A percentile compares a stretch with the other conserved stretches of the same genome.
Evolutionary conservation across 2,888 invertebrate genomes (phyloP).

Genomic region (Tanytarsus gracilentus): DNA sequence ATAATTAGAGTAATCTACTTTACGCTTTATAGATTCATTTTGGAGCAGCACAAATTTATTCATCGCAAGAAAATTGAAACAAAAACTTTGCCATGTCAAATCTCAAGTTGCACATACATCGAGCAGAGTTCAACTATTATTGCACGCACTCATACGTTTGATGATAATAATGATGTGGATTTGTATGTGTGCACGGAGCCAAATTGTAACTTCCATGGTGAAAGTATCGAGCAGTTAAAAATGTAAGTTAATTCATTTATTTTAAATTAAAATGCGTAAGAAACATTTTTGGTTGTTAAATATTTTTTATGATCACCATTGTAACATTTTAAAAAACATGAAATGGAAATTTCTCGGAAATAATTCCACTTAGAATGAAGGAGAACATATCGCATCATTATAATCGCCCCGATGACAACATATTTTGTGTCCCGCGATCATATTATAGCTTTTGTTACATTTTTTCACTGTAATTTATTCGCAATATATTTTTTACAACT

Average conservation of each 20-base stretch:
- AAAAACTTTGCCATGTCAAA: conserved; percentile 10
- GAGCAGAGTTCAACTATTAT: conserved; percentile 50
- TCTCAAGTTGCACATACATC: conserved; percentile 31
- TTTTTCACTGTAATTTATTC: conserved; percentile 21
- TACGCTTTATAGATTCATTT: conserved; percentile 8
- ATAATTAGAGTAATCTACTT: too few relatives aligned
- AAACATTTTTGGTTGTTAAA: too few relatives aligned
- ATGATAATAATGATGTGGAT: conserved; percentile 47
- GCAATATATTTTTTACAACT: conserved; percentile 15
- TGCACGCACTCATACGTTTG: conserved; percentile 47
- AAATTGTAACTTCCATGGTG: conserved; percentile 48
- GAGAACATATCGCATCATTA: too few relatives aligned
- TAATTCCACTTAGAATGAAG: too few relatives aligned
- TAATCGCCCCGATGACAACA: neutral
- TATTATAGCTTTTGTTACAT: neutral
- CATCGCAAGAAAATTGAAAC: conserved; percentile 8
- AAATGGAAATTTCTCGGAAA: too few relatives aligned
- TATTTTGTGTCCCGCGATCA: neutral
- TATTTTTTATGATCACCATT: too few relatives aligned
- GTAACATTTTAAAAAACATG: too few relatives aligned
- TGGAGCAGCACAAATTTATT: conserved; percentile 3
- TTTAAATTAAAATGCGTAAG: neutral
- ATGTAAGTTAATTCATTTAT: conserved; percentile 41
- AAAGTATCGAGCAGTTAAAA: conserved; percentile 45
- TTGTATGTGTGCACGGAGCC: conserved; percentile 44